Percentiles rank a stretch among this genome's conserved stretches.
phyloP scores from a whole-genome alignment of 37 sponge, comb jelly and placozoan species.

The Hexactinellida sp. region DNA sequence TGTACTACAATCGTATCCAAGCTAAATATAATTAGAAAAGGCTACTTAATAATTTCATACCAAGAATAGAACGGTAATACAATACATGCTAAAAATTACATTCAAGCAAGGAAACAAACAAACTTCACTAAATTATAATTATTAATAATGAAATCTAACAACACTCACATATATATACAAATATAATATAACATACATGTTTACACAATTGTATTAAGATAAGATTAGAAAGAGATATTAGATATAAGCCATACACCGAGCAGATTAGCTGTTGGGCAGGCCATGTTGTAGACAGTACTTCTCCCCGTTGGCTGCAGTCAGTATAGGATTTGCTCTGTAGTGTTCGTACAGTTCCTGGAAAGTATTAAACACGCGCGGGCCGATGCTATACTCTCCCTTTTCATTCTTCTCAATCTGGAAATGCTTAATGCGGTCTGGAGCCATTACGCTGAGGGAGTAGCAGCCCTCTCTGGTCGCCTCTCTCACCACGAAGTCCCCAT shows the following conservation, averaged over 20 bases:
- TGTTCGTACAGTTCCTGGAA: neutral
- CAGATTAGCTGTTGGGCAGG: neutral
- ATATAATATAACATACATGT: neutral
- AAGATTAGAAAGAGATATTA: neutral
- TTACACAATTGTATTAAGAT: neutral
- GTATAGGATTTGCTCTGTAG: neutral
- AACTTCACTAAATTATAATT: neutral
- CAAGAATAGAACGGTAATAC: no score
- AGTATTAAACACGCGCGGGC: neutral
- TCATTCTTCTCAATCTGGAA: constrained; percentile 4
- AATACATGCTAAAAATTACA: no score
- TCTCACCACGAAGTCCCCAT: constrained; percentile 1
- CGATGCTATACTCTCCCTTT: neutral
- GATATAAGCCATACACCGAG: neutral
- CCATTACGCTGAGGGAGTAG: constrained; percentile 16
- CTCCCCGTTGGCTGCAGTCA: neutral
- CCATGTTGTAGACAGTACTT: neutral
- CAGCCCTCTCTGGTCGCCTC: neutral
- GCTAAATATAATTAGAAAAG: no score
- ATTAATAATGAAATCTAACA: neutral
- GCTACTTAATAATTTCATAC: no score
- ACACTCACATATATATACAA: neutral
- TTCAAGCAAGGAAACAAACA: neutral
- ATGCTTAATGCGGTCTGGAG: neutral
- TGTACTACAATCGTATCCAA: no score